Conservation (phyloP, 1,140 invertebrate genomes). For the Colletes gigas region DNA sequence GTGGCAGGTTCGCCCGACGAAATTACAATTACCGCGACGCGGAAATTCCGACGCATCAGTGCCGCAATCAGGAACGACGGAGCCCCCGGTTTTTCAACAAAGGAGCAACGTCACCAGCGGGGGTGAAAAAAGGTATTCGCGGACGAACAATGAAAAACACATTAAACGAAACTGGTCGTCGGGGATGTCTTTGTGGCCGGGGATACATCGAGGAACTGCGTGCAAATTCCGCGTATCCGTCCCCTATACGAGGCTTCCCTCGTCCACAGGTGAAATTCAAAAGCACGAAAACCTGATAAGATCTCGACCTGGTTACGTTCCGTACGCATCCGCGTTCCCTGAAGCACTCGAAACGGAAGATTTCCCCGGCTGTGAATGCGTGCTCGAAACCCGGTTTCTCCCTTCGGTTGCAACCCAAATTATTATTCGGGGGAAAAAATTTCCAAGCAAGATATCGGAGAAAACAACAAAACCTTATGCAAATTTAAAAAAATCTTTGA, state of each 20-base stretch:
- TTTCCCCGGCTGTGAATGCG: background rate
- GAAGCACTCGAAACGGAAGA: background rate
- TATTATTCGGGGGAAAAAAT: too few relatives aligned
- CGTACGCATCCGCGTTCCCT: background rate
- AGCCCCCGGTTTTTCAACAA: background rate
- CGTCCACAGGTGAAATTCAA: slow-evolving; percentile 1
- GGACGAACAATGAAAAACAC: slow-evolving; percentile 25
- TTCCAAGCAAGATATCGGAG: too few relatives aligned
- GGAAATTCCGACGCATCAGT: background rate
- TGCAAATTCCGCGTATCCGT: background rate
- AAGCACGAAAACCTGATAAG: slow-evolving; percentile 17
- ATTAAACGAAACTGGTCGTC: slow-evolving; percentile 20
- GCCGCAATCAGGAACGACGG: background rate
- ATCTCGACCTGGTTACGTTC: slow-evolving; percentile 19
- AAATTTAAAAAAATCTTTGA: too few relatives aligned
- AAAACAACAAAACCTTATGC: too few relatives aligned
- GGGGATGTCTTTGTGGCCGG: background rate
- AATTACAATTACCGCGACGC: slow-evolving; percentile 10
- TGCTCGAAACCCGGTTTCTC: too few relatives aligned
- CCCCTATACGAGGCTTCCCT: background rate
- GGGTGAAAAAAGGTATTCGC: background rate
- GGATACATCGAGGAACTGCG: background rate
- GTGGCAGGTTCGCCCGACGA: background rate
- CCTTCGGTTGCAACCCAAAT: too few relatives aligned
- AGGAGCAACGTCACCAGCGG: background rate